These are phyloP conservation scores for Hyperoodon ampullatus DNA, from an alignment of 2,113 vertebrate species.

Conservation along the genomic window DNA sequence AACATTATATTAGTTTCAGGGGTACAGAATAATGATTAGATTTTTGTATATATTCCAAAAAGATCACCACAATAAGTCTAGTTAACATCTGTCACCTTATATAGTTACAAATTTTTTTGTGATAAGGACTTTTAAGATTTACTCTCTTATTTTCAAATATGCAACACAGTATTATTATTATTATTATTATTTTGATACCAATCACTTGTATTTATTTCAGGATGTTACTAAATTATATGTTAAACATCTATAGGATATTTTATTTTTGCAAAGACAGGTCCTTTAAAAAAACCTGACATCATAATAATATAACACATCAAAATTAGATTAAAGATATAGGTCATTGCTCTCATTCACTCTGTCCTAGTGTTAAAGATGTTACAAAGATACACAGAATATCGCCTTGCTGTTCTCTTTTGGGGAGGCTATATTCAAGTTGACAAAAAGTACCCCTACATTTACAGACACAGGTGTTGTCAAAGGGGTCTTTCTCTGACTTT, in stretches of 20 bases:
- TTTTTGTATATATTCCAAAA: neutral
- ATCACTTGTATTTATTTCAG: too few species aligned
- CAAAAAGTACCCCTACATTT: neutral
- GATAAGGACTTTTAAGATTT: neutral
- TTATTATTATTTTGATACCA: too few species aligned
- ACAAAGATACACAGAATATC: neutral
- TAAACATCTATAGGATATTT: neutral
- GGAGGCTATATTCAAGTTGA: too few species aligned
- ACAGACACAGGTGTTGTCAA: neutral
- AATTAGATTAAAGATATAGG: neutral
- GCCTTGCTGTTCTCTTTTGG: neutral
- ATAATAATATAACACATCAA: neutral
- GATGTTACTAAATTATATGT: too few species aligned
- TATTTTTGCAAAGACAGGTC: constrained; percentile 5
- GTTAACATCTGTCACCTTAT: neutral
- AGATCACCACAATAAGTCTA: neutral
- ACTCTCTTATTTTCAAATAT: neutral
- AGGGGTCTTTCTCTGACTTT: neutral
- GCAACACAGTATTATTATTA: neutral
- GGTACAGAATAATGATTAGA: neutral
- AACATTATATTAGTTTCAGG: neutral
- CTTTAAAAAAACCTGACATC: neutral
- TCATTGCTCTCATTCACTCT: neutral
- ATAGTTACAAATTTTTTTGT: neutral
- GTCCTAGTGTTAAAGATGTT: neutral